phyloP scores from a whole-genome alignment of 2,113 vertebrate species.

The Triplophysa dalaica region DNA sequence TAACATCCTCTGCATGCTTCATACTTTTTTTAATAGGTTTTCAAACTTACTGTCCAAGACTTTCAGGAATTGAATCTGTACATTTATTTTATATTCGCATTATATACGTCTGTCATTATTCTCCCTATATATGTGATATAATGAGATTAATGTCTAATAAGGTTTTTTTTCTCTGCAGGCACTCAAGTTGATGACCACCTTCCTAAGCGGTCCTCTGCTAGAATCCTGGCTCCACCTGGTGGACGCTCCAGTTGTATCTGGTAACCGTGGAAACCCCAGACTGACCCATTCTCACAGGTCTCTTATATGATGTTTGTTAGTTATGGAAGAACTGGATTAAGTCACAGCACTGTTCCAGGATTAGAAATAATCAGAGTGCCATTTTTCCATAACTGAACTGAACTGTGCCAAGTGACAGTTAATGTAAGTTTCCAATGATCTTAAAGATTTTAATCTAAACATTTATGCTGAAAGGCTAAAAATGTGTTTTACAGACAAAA shows the following conservation, averaged over 20 bases:
- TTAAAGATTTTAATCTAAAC: too few relatives aligned
- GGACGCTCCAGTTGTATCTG: conserved; percentile 93
- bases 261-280: conserved; percentile 68
- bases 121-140: too few relatives aligned
- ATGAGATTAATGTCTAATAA: background rate
- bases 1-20: too few relatives aligned
- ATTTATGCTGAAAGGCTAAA: too few relatives aligned
- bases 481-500: too few relatives aligned
- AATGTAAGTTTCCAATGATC: background rate
- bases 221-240: conserved; percentile 92
- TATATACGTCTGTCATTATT: too few relatives aligned
- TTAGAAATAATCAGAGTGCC: background rate
- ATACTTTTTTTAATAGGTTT: too few relatives aligned
- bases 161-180: conserved; percentile 72
- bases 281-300: background rate
- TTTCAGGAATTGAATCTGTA: too few relatives aligned
- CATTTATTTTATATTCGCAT: too few relatives aligned
- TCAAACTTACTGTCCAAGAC: too few relatives aligned
- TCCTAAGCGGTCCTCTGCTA: conserved; percentile 90
- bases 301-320: background rate
- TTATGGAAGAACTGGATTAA: background rate
- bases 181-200: conserved; percentile 92
- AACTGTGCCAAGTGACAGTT: background rate
- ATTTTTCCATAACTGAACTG: background rate
- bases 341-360: background rate